Percentiles rank a stretch among this genome's conserved stretches.
phyloP scores from a whole-genome alignment of 1,140 invertebrate species.

The Aphis craccivora region DNA sequence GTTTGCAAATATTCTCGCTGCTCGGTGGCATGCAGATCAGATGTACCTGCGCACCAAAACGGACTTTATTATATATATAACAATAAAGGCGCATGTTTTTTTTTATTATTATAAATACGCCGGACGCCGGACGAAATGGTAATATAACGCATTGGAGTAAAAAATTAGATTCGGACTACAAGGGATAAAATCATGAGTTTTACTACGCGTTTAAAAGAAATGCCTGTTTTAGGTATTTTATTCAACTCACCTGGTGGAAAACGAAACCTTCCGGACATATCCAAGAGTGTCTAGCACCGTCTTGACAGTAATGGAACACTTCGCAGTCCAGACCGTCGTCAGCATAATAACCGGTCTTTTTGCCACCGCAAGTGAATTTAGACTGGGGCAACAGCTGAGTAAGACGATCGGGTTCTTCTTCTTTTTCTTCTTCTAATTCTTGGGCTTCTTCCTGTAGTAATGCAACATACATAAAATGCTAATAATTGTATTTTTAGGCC shows the following conservation, averaged over 20 bases:
- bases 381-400: slow-evolving; percentile 80
- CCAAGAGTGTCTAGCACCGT: slow-evolving; percentile 89
- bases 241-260: slow-evolving; percentile 80
- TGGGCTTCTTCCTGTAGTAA: slow-evolving; percentile 65
- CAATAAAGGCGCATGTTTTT: no score
- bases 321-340: slow-evolving; percentile 88
- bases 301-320: slow-evolving; percentile 94
- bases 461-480: not conserved
- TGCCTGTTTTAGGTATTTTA: not conserved
- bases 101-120: no score
- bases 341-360: slow-evolving; percentile 89
- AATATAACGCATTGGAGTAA: no score
- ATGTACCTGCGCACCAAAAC: slow-evolving; percentile 71
- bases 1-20: slow-evolving; percentile 87
- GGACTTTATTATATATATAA: no score
- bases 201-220: no score
- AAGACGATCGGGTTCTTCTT: slow-evolving; percentile 85
- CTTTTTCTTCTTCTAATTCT: slow-evolving; percentile 78
- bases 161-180: no score
- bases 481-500: not conserved
- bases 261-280: slow-evolving; percentile 90
- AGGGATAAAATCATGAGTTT: no score
- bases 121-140: no score
- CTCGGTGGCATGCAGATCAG: slow-evolving; percentile 91
- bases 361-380: slow-evolving; percentile 80